Percentiles rank a stretch among this genome's conserved stretches.
phyloP scores from a whole-genome alignment of 1,140 invertebrate genomes.

The Leptinotarsa lineolata region DNA sequence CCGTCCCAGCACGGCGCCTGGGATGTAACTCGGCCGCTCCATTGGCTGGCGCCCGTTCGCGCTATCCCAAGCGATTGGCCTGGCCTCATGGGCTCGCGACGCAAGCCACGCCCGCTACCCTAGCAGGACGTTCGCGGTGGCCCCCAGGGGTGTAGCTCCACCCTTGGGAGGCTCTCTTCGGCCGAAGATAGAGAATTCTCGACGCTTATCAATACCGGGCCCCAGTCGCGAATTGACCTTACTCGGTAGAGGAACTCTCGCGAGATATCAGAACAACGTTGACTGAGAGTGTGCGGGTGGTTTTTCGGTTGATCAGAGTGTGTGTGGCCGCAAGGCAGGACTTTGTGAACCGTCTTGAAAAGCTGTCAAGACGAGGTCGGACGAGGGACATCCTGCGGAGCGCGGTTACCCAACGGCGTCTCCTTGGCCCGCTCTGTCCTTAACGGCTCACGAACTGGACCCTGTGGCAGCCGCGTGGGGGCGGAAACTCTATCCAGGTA shows the following conservation, averaged over 20 bases:
- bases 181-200: conserved; percentile 33
- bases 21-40: conserved; percentile 27
- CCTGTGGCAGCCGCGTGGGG: conserved; percentile 71
- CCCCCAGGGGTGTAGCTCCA: conserved; percentile 41
- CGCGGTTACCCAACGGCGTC: conserved; percentile 73
- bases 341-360: conserved; percentile 26
- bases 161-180: conserved; percentile 50
- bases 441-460: conserved; percentile 63
- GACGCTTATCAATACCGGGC: conserved; percentile 50
- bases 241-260: conserved; percentile 50
- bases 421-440: conserved; percentile 67
- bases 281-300: conserved; percentile 26
- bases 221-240: conserved; percentile 52
- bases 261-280: conserved; percentile 43
- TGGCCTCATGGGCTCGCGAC: conserved; percentile 34
- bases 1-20: conserved; percentile 15
- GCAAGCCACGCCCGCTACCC: conserved; percentile 43
- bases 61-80: conserved; percentile 42
- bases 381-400: conserved; percentile 68
- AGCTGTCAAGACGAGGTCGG: conserved; percentile 70
- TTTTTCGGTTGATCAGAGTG: conserved; percentile 48
- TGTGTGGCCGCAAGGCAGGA: conserved; percentile 43
- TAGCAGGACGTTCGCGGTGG: conserved; percentile 31
- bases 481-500: conserved; percentile 69
- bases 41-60: conserved; percentile 44